Evolutionary conservation across 2,113 vertebrate species (phyloP).

Genomic region (Macheiramphus alcinus): DNA sequence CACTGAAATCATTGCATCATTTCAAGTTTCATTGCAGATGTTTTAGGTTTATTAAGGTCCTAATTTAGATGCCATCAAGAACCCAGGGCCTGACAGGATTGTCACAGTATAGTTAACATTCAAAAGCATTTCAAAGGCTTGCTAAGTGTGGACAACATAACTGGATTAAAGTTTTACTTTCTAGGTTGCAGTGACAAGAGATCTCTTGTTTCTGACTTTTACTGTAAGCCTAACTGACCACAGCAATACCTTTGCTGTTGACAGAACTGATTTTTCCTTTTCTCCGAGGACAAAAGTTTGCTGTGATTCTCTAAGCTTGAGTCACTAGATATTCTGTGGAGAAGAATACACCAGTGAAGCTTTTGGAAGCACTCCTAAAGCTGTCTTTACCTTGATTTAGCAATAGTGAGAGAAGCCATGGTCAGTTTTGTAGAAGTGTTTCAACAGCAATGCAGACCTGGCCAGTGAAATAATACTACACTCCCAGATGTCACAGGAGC

Average conservation of each 20-base stretch:
- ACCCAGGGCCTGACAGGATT: not conserved
- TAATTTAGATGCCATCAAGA: not conserved
- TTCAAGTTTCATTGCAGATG: not conserved
- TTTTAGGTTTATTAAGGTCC: not conserved
- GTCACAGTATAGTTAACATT: not conserved
- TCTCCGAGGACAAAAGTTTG: not conserved
- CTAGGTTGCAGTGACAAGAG: not conserved
- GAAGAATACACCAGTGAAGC: not conserved
- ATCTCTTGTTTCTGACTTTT: not conserved
- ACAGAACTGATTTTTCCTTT: not conserved
- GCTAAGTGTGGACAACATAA: not conserved
- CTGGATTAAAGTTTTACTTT: not conserved
- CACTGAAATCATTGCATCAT: not conserved
- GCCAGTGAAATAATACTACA: not conserved
- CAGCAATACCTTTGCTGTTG: not conserved
- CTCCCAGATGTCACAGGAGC: not conserved
- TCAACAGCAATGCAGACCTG: not conserved
- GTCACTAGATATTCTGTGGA: not conserved
- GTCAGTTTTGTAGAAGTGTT: not conserved
- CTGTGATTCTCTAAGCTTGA: not conserved
- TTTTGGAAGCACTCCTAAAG: not conserved
- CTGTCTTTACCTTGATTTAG: not conserved
- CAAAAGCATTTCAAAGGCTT: not conserved
- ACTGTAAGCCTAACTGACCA: not conserved
- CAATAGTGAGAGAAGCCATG: not conserved